A percentile compares a stretch with the other conserved stretches of the same genome.
Evolutionary conservation across 2,888 invertebrate species (phyloP).

Genomic region (Microplitis deprimator): DNA sequence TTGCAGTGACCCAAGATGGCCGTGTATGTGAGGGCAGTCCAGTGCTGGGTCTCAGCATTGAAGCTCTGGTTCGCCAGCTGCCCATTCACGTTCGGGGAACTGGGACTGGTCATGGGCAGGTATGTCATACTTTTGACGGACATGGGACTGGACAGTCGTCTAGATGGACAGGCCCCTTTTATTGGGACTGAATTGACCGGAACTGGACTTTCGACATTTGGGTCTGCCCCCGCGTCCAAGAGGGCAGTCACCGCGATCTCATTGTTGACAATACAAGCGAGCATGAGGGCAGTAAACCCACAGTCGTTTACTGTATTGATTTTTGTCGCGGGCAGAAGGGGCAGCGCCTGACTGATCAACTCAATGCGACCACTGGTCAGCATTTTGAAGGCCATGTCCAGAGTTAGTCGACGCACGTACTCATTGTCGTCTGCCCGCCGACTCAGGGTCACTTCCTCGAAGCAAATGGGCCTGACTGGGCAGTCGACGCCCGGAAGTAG

Average conservation of each 20-base stretch:
- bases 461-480: conserved; percentile 82
- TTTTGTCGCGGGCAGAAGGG: conserved; percentile 81
- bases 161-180: conserved; percentile 50
- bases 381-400: conserved; percentile 86
- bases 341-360: conserved; percentile 83
- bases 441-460: conserved; percentile 75
- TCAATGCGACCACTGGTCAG: conserved; percentile 86
- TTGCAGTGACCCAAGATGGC: conserved; percentile 75
- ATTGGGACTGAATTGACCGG: conserved; percentile 57
- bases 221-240: conserved; percentile 86
- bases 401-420: conserved; percentile 78
- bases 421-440: conserved; percentile 72
- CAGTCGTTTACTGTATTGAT: conserved; percentile 85
- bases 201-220: conserved; percentile 85
- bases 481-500: conserved; percentile 91
- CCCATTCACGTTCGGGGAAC: conserved; percentile 38
- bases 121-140: conserved; percentile 57
- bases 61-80: conserved; percentile 53
- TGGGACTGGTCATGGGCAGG: conserved; percentile 24
- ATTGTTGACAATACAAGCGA: conserved; percentile 85
- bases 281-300: conserved; percentile 88
- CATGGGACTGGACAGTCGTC: conserved; percentile 57
- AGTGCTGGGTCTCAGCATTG: conserved; percentile 80
- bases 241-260: conserved; percentile 81
- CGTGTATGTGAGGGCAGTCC: conserved; percentile 92